A percentile compares a stretch with the other conserved stretches of the same genome.
These are phyloP conservation scores for Phylloscopus collybita DNA, from an alignment of 2,797 vertebrate species.

Conservation along the genomic window DNA sequence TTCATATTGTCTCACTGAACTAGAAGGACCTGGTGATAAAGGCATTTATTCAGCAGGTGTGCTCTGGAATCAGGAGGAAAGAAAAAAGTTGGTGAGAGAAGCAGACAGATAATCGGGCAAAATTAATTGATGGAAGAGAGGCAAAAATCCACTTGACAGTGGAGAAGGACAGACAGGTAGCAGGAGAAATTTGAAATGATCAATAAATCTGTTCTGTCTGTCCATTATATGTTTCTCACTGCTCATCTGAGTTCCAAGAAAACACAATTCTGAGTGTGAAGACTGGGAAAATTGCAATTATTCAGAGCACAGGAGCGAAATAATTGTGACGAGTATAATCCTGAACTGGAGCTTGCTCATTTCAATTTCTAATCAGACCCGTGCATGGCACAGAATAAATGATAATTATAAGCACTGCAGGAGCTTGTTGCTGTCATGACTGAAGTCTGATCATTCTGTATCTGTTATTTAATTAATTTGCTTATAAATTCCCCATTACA, in stretches of 20 bases:
- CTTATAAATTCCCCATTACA: not conserved
- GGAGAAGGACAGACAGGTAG: not conserved
- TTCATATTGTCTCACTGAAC: not conserved
- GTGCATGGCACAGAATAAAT: not conserved
- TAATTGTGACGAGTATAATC: not conserved
- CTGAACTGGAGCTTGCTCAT: not conserved
- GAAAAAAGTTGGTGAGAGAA: not conserved
- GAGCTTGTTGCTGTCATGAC: not conserved
- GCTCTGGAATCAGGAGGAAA: not conserved
- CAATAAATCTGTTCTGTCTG: not conserved
- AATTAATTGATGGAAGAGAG: not conserved
- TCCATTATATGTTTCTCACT: not conserved
- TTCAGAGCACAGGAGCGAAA: not conserved
- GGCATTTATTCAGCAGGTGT: not conserved
- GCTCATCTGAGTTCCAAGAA: not conserved
- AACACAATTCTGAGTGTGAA: not conserved
- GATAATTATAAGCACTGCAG: not conserved
- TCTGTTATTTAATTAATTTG: slow-evolving; percentile 5
- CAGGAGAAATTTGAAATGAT: not conserved
- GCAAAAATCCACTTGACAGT: not conserved
- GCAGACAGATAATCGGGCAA: not conserved
- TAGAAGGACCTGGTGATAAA: not conserved
- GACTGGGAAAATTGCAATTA: not conserved
- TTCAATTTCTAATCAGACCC: slow-evolving; percentile 15
- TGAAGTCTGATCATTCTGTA: slow-evolving; percentile 21